Base-by-base conservation (phyloP, 2,113 vertebrate species). In the Pyxicephalus adspersus region DNA sequence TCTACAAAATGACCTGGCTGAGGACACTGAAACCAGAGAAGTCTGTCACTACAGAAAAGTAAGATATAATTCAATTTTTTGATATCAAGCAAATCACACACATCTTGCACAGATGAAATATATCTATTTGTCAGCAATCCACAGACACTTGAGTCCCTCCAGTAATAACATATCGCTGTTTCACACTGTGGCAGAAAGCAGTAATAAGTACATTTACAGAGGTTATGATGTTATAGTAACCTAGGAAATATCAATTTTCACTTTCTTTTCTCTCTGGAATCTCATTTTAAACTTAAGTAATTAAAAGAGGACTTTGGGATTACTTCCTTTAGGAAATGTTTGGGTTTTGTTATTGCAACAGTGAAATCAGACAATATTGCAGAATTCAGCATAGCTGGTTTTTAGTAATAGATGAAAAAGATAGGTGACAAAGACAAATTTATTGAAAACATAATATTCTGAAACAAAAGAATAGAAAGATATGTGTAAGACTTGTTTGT, bases 161-260 rank as follows among this genome's bases (percentile, higher is more conserved):
- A 22, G 65, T 70, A 22, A 57, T 70, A 60, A 38, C 2, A 16
- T 51, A 23, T 18, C 51, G 31, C 34, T 50, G 26, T 64, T 52
- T 64, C 61, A 54, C 58, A 77, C 58, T 80, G 51, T 57, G 22
- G 19, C 54, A 80, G 19, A 61, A 70, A 61, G 55, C 28, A 29
- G 20, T 55, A 68, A 79, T 57, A 68, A 58, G 23, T 26, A 45
- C 75, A 77, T 77, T 77, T 64, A 45, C 61, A 64, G 66, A 80
- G 52, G 77, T 70, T 67, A 67, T 67, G 52, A 29, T 70, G 77
- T 70, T 50, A 60, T 28, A 11, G 55, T 61, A 28, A 70, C 52
- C 29, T 52, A 61, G 29, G 55, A 22, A 70, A 80, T 31, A 80
- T 29, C 52, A 70, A 22, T 70, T 68, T 16, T 29, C 34, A 60